Conservation (phyloP, 2,113 vertebrate species). For the Equus quagga region DNA sequence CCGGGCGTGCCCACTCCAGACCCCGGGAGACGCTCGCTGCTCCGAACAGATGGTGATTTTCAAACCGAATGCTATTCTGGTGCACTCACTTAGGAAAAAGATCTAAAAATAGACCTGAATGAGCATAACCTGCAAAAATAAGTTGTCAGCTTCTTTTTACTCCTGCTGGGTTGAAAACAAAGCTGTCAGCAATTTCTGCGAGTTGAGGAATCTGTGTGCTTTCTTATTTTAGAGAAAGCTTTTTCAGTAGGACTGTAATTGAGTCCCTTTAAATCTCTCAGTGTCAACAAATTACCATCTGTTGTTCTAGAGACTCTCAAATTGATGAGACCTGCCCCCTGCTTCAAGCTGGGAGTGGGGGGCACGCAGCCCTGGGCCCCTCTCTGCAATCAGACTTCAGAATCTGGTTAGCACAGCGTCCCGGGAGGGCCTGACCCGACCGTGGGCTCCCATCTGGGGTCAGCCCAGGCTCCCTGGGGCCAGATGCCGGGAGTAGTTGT, state of each 20-base stretch:
- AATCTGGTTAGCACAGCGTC: too few species aligned
- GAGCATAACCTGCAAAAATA: conserved; percentile 88
- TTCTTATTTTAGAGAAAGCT: conserved; percentile 78
- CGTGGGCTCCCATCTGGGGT: background rate
- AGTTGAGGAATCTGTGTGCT: conserved; percentile 85
- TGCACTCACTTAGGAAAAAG: conserved; percentile 79
- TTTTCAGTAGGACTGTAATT: conserved; percentile 82
- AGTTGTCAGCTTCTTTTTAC: conserved; percentile 86
- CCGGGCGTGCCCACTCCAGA: conserved; percentile 53
- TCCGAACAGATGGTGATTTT: conserved; percentile 88
- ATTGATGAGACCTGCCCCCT: background rate
- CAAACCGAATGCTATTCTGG: conserved; percentile 87
- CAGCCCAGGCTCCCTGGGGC: background rate
- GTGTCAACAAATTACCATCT: conserved; percentile 84
- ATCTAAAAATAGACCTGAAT: conserved; percentile 89
- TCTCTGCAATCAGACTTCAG: too few species aligned
- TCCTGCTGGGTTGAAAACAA: conserved; percentile 84
- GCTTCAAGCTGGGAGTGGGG: background rate
- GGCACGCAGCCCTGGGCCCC: too few species aligned
- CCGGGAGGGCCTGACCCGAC: too few species aligned
- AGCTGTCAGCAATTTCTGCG: conserved; percentile 88
- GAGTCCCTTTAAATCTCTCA: conserved; percentile 82
- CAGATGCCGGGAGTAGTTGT: background rate
- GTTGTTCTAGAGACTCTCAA: conserved; percentile 78
- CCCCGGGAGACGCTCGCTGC: conserved; percentile 72